These are phyloP conservation scores for Lochmaea crataegi DNA, from an alignment of 2,888 invertebrate genomes.

Conservation along the genomic window DNA sequence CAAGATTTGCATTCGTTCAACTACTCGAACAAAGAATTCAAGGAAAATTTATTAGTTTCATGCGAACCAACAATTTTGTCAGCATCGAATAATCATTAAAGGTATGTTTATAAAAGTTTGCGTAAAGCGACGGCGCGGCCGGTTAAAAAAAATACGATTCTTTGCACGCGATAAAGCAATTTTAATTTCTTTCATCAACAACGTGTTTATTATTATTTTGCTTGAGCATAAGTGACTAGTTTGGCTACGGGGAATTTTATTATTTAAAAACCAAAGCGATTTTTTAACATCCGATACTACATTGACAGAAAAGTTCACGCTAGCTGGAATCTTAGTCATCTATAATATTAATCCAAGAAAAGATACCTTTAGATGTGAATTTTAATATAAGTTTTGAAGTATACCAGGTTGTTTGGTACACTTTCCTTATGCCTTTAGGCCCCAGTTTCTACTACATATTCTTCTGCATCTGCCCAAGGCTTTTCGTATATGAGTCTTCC, in stretches of 20 bases:
- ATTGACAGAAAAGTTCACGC: neutral
- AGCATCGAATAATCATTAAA: neutral
- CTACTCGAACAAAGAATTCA: neutral
- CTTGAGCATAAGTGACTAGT: slow-evolving; percentile 1
- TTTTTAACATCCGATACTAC: no score
- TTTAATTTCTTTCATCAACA: slow-evolving; percentile 8
- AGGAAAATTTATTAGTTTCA: slow-evolving; percentile 24
- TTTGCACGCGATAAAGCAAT: neutral
- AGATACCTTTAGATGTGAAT: no score
- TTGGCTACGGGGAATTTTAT: neutral
- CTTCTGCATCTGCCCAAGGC: no score
- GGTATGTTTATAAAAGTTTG: neutral
- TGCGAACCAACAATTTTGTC: slow-evolving; percentile 19
- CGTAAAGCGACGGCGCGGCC: neutral
- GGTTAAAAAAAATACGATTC: neutral
- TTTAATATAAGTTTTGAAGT: no score
- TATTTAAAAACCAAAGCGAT: neutral
- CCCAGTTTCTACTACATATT: no score
- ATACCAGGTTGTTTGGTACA: no score
- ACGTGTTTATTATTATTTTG: slow-evolving; percentile 3
- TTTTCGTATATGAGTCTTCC: no score
- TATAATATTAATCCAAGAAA: no score
- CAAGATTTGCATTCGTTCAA: neutral
- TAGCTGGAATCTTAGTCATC: no score
- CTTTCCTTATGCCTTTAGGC: no score